Evolutionary conservation across 2,113 vertebrate genomes (phyloP).

Genomic region (Megaceryle torquata): DNA sequence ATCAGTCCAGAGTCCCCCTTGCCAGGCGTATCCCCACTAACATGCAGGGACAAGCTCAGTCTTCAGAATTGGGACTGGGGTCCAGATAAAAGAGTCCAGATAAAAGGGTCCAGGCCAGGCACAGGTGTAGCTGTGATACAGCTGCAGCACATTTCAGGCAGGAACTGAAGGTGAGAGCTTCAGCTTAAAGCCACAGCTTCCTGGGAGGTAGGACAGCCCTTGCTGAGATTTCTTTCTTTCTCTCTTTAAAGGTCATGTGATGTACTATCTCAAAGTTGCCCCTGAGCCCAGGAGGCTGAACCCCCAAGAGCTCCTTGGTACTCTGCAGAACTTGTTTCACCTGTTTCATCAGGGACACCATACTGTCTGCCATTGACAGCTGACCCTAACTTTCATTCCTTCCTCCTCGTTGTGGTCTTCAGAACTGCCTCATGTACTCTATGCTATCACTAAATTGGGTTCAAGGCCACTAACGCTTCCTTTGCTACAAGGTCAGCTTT

Average conservation of each 20-base stretch:
- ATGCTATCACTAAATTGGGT: neutral
- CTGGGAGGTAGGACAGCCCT: neutral
- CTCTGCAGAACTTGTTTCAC: neutral
- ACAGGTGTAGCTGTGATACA: neutral
- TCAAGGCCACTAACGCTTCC: neutral
- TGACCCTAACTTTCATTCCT: neutral
- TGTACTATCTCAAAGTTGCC: neutral
- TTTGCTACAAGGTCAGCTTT: neutral
- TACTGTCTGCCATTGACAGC: neutral
- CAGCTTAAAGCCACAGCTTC: neutral
- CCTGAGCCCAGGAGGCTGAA: neutral
- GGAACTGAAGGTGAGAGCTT: neutral
- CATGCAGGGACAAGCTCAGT: neutral
- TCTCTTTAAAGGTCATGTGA: neutral
- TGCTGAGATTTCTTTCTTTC: neutral
- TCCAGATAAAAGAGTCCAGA: neutral
- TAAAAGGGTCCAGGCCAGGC: neutral
- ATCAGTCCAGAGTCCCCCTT: neutral
- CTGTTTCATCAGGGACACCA: neutral
- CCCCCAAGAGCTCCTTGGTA: neutral
- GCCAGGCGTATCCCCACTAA: neutral
- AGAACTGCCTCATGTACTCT: neutral
- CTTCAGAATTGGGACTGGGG: neutral
- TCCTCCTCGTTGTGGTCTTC: neutral
- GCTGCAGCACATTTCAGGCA: neutral